These are phyloP conservation scores for Entomobrya proxima DNA, from an alignment of 2,888 invertebrate species.

Conservation along the genomic window DNA sequence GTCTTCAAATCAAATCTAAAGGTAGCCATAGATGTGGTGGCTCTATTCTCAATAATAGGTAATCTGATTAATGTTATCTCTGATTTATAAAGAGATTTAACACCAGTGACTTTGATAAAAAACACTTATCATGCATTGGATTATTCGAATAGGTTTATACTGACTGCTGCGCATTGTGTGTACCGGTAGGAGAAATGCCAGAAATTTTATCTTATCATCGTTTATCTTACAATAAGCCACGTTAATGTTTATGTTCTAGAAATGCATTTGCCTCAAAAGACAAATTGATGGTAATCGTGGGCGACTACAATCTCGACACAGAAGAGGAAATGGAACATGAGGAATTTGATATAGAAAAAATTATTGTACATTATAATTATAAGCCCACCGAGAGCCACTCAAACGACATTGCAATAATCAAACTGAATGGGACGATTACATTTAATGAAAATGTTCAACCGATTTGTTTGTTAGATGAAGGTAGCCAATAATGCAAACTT, in stretches of 20 bases:
- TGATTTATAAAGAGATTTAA: too few relatives aligned
- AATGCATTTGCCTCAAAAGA: constrained; percentile 36
- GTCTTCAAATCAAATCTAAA: constrained; percentile 55
- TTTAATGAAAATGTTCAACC: constrained; percentile 71
- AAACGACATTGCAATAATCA: constrained; percentile 73
- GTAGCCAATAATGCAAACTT: constrained; percentile 20
- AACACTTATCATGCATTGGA: neutral
- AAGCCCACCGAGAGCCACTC: constrained; percentile 70
- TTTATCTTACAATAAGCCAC: neutral
- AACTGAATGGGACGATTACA: constrained; percentile 59
- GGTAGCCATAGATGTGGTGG: constrained; percentile 73
- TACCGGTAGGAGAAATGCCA: constrained; percentile 41
- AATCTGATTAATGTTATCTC: too few relatives aligned
- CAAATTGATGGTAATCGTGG: constrained; percentile 69
- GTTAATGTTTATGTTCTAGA: neutral
- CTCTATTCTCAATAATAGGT: constrained; percentile 68
- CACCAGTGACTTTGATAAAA: too few relatives aligned
- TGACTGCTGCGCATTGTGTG: constrained; percentile 73
- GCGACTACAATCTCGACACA: constrained; percentile 68
- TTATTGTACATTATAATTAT: constrained; percentile 72
- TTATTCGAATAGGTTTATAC: constrained; percentile 38
- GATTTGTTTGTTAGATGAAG: constrained; percentile 69
- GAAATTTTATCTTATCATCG: neutral
- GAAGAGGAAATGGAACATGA: constrained; percentile 69
- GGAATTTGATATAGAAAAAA: constrained; percentile 65